Evolutionary conservation across 2,113 vertebrate genomes (phyloP).

Genomic region (Centrocercus urophasianus): DNA sequence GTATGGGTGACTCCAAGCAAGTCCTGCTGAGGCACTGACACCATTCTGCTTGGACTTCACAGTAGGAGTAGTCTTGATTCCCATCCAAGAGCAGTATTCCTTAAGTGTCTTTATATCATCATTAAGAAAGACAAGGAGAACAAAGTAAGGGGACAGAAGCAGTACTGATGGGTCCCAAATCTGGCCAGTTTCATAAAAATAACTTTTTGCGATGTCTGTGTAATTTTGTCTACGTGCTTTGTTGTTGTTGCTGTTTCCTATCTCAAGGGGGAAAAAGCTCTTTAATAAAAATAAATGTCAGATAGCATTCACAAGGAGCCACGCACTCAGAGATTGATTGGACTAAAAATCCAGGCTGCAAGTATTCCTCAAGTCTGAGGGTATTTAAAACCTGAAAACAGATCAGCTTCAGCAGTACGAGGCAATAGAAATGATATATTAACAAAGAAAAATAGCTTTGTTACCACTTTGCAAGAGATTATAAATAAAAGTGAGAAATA

Average conservation of each 20-base stretch:
- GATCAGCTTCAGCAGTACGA: conserved; percentile 5
- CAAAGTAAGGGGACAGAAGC: conserved; percentile 2
- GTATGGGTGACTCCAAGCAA: not conserved
- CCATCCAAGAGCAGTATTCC: conserved; percentile 30
- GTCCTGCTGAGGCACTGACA: not conserved
- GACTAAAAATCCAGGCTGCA: conserved; percentile 45
- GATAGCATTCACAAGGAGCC: conserved; percentile 21
- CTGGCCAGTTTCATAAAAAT: conserved; percentile 46
- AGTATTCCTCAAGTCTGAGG: conserved; percentile 24
- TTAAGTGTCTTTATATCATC: conserved; percentile 56
- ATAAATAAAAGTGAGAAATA: conserved; percentile 50
- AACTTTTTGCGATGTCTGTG: conserved; percentile 46
- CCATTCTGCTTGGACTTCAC: not conserved
- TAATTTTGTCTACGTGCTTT: conserved; percentile 48
- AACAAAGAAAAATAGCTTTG: conserved; percentile 37
- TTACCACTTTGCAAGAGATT: conserved; percentile 21
- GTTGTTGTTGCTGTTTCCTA: not conserved
- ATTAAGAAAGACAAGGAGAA: conserved; percentile 57
- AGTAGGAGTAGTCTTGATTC: conserved; percentile 2
- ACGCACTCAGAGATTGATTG: conserved; percentile 17
- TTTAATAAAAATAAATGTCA: conserved; percentile 61
- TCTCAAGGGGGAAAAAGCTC: conserved; percentile 27
- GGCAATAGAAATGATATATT: conserved; percentile 30
- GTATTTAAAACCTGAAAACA: conserved; percentile 40
- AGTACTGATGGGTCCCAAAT: conserved; percentile 20